These are phyloP conservation scores for Linnaemya vulpina DNA, from an alignment of 2,888 invertebrate genomes.

Conservation along the genomic window DNA sequence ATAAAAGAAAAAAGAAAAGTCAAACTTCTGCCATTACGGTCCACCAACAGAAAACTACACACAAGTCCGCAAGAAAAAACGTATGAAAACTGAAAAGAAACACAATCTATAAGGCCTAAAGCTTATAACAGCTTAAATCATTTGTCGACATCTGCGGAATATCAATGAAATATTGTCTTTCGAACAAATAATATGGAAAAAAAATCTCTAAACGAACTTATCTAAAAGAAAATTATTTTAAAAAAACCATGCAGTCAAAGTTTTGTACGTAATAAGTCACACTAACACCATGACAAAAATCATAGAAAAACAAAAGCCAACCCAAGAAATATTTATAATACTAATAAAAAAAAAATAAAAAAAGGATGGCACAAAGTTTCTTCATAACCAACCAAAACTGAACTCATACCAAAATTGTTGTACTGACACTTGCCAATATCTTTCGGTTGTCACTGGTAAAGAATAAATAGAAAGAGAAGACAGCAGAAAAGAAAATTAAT, in stretches of 20 bases:
- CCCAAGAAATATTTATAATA: slow-evolving; percentile 25
- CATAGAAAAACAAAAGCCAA: not conserved
- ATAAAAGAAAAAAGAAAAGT: slow-evolving; percentile 35
- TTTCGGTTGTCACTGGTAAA: slow-evolving; percentile 49
- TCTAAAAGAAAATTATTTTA: not conserved
- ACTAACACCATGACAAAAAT: slow-evolving; percentile 58
- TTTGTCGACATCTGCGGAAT: slow-evolving; percentile 72
- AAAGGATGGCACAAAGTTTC: not conserved
- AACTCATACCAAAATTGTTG: slow-evolving; percentile 40
- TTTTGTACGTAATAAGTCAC: slow-evolving; percentile 70
- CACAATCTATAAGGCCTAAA: slow-evolving; percentile 67
- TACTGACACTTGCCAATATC: slow-evolving; percentile 70
- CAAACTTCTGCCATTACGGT: slow-evolving; percentile 57
- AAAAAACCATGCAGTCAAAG: slow-evolving; percentile 45
- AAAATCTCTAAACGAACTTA: slow-evolving; percentile 4
- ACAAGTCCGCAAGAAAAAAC: not conserved
- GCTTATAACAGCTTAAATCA: slow-evolving; percentile 70
- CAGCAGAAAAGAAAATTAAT: not conserved
- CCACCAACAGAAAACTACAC: slow-evolving; percentile 22
- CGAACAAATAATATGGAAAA: not conserved
- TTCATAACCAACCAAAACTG: slow-evolving; percentile 10
- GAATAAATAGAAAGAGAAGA: not conserved
- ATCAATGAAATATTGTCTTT: slow-evolving; percentile 69
- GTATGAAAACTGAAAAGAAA: slow-evolving; percentile 40
- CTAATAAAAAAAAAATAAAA: not conserved